A percentile compares a stretch with the other conserved stretches of the same genome.
These are phyloP conservation scores for Pollicipes pollicipes DNA, from an alignment of 1,140 invertebrate genomes.

Conservation along the genomic window DNA sequence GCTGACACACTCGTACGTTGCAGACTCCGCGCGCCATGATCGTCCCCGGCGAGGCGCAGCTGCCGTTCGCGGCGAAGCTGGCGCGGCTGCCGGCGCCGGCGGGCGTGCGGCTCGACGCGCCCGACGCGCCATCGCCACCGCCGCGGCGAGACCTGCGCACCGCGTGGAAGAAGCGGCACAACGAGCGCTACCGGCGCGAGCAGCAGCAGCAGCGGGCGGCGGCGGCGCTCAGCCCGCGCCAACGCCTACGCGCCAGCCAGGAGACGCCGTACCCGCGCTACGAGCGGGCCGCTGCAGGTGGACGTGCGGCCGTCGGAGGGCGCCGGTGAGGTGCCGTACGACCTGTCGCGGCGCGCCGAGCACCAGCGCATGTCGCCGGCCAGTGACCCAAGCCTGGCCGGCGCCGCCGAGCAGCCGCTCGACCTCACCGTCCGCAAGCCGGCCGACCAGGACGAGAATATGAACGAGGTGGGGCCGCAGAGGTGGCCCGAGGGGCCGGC, in stretches of 20 bases:
- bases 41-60: background rate
- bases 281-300: background rate
- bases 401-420: background rate
- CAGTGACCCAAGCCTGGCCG: background rate
- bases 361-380: background rate
- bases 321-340: background rate
- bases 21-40: background rate
- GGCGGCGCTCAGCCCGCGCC: no score
- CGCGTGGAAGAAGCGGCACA: background rate
- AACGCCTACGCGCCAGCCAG: background rate
- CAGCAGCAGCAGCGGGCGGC: background rate
- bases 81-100: background rate
- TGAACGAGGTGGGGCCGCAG: background rate
- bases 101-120: background rate
- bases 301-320: background rate
- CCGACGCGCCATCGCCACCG: no score
- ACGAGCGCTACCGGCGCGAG: background rate
- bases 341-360: background rate
- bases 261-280: background rate
- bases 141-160: background rate
- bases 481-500: background rate
- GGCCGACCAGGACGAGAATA: background rate
- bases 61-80: background rate
- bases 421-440: background rate
- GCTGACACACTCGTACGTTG: no score